Percentiles rank a stretch among this genome's conserved stretches.
These are phyloP conservation scores for Meganola albula DNA, from an alignment of 2,888 invertebrate genomes.

Conservation along the genomic window DNA sequence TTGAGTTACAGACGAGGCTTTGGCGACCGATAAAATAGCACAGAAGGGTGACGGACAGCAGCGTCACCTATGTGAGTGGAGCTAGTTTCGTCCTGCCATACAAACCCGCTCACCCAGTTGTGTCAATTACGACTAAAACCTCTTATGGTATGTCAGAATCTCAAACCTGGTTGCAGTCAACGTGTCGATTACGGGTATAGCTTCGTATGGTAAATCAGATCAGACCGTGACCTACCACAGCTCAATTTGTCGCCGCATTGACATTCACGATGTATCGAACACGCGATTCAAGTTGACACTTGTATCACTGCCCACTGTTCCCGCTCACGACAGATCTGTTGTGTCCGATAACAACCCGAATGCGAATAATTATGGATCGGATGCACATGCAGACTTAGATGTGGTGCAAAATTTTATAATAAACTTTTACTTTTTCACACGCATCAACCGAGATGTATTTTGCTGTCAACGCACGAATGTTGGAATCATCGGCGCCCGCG, in stretches of 20 bases:
- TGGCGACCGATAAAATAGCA: too few relatives aligned
- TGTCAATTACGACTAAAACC: too few relatives aligned
- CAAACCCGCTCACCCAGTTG: too few relatives aligned
- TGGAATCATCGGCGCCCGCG: constrained; percentile 63
- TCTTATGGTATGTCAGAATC: too few relatives aligned
- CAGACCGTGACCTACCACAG: constrained; percentile 60
- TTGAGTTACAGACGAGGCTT: too few relatives aligned
- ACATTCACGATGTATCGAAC: constrained; percentile 46
- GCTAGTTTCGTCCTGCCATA: too few relatives aligned
- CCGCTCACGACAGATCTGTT: constrained; percentile 29
- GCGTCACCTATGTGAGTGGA: too few relatives aligned
- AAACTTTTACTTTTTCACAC: constrained; percentile 70
- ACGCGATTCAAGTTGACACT: constrained; percentile 54
- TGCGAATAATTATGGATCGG: constrained; percentile 14
- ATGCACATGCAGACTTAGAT: constrained; percentile 9
- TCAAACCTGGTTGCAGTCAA: too few relatives aligned
- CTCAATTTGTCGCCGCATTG: constrained; percentile 47
- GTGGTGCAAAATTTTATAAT: constrained; percentile 21
- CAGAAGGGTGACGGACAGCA: too few relatives aligned
- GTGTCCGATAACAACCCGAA: constrained; percentile 7
- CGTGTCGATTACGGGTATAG: too few relatives aligned
- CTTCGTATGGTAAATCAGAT: too few relatives aligned
- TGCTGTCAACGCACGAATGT: constrained; percentile 62
- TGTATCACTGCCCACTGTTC: constrained; percentile 48
- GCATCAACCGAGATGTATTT: constrained; percentile 61